Evolutionary conservation across 2,797 vertebrate species (phyloP), one percentile per base, ranked within the genome.

Genomic region (Artibeus jamaicensis): DNA sequence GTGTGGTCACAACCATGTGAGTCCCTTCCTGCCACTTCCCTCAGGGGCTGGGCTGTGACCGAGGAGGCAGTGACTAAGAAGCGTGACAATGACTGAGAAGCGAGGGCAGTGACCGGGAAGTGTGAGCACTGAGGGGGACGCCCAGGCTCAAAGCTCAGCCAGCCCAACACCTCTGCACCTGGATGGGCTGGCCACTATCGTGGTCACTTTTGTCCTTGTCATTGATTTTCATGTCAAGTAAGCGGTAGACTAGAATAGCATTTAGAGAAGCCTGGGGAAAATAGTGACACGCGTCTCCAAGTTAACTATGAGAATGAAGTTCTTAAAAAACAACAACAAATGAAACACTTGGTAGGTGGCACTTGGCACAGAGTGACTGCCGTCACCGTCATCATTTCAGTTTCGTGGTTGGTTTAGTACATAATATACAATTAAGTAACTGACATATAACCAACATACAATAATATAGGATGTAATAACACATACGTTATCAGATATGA

Each of bases 1-100:
- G 97, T 99, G 99, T 94, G 99, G 99, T 0, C 98, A 98, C 37
- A 99, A 99, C 95, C 99, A 99, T 46, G 99, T 99, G 97, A 98
- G 99, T 98, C 65, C 32, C 84, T 62, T 11, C 22, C 24, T 37
- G 81, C 59, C 10, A 22, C 87, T 37, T 62, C 77, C 57, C 14
- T 44, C 44, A 46, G 55, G 37, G 65, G 7, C 21, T 1, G 5
- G n/a, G 48, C 19, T 37, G 3, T 14, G 50, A 29, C 57, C 24
- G 9, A 59, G 37, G 82, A 59, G 67, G 34, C 21, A 48, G 55
- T 44, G 55, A 57, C 55, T 21, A 9, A 57, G 39, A 85, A 53
- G 65, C 9, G 9, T 78, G 53, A 55, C 19, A 53, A 48, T 44
- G 55, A 57, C 55, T 21, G 9, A 57, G 39, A 85, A 59, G 57